Percentiles rank a stretch among this genome's conserved stretches.
phyloP scores from a whole-genome alignment of 2,113 vertebrate genomes.

The Megaptera novaeangliae region DNA sequence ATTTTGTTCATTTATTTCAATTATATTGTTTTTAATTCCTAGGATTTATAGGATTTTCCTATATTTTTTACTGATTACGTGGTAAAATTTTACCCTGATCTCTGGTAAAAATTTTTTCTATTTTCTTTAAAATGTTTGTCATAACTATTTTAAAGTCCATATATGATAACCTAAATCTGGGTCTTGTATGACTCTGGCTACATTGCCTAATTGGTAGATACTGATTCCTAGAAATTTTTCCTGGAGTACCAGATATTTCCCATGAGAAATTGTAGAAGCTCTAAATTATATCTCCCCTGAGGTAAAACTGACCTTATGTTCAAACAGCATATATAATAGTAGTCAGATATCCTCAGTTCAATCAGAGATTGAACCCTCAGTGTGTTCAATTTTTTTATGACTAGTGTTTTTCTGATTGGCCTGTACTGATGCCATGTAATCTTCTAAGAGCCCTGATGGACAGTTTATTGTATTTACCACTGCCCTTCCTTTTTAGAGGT shows the following conservation, averaged over 20 bases:
- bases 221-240: background rate
- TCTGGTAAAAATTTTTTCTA: background rate
- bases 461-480: background rate
- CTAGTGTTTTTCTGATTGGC: background rate
- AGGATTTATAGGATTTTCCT: background rate
- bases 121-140: background rate
- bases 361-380: background rate
- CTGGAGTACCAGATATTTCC: background rate
- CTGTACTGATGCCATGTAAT: background rate
- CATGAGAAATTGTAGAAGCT: background rate
- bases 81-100: background rate
- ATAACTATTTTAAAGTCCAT: background rate
- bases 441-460: background rate
- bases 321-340: background rate
- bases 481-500: background rate
- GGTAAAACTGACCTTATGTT: background rate
- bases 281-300: background rate
- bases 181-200: background rate
- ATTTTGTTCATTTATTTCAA: background rate
- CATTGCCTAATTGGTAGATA: background rate
- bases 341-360: background rate
- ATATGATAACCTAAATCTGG: background rate
- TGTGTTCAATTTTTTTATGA: background rate
- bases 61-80: background rate
- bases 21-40: background rate